These are phyloP conservation scores for Ascidia mentula DNA, from an alignment of 23 tunicate species.

Conservation along the genomic window DNA sequence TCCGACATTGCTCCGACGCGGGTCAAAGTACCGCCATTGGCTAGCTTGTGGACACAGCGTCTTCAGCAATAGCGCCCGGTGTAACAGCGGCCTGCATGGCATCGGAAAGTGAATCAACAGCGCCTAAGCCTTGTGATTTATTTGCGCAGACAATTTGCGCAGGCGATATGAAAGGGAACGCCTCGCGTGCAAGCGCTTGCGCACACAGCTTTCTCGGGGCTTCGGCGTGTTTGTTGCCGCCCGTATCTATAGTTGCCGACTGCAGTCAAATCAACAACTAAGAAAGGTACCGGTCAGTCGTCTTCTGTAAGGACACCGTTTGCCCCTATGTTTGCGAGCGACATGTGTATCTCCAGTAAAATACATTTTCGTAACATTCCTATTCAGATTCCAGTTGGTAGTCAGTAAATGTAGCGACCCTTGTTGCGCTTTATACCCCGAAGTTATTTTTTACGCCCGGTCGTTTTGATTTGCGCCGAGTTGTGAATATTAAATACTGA, in stretches of 20 bases:
- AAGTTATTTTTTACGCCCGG: too few species aligned
- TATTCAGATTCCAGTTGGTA: too few species aligned
- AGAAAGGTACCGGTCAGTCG: too few species aligned
- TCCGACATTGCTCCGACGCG: background rate
- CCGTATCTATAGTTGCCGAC: slow-evolving; percentile 11
- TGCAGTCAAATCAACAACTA: background rate
- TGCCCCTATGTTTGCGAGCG: background rate
- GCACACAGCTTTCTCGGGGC: background rate
- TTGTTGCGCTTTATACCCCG: too few species aligned
- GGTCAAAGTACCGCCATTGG: slow-evolving; percentile 14
- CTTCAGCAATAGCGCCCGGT: background rate
- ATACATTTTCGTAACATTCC: too few species aligned
- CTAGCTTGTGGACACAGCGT: slow-evolving; percentile 6
- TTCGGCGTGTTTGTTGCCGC: background rate
- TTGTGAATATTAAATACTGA: too few species aligned
- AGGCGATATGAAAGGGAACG: slow-evolving; percentile 8
- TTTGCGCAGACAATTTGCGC: slow-evolving; percentile 9
- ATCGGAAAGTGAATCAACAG: slow-evolving; percentile 12
- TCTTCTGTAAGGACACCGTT: too few species aligned
- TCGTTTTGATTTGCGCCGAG: too few species aligned
- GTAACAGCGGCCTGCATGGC: slow-evolving; percentile 4
- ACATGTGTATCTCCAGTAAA: too few species aligned
- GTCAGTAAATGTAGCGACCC: too few species aligned
- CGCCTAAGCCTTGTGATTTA: slow-evolving; percentile 1
- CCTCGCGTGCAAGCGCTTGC: background rate